These are phyloP conservation scores for Shargacucullia verbasci DNA, from an alignment of 2,888 invertebrate species.

Conservation along the genomic window DNA sequence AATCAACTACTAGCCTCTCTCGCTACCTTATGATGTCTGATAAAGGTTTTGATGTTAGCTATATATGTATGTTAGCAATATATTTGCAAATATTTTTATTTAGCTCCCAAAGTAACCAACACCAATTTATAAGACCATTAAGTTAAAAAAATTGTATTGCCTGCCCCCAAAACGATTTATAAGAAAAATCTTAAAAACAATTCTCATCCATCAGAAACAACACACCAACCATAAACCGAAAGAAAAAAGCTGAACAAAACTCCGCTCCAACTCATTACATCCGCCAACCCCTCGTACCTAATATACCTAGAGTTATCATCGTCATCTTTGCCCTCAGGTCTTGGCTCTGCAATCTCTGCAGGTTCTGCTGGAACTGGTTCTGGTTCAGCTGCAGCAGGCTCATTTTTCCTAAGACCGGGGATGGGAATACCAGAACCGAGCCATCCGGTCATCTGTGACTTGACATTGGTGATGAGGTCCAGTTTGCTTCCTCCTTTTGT, in stretches of 20 bases:
- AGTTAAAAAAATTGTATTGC: too few relatives aligned
- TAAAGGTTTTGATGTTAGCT: slow-evolving; percentile 22
- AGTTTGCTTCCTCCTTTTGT: slow-evolving; percentile 92
- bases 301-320: slow-evolving; percentile 96
- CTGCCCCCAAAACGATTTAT: too few relatives aligned
- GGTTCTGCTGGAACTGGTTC: slow-evolving; percentile 81
- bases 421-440: slow-evolving; percentile 93
- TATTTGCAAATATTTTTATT: too few relatives aligned
- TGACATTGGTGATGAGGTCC: slow-evolving; percentile 96
- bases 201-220: slow-evolving; percentile 30
- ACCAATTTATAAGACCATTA: too few relatives aligned
- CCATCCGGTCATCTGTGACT: slow-evolving; percentile 96
- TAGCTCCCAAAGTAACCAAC: too few relatives aligned
- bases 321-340: slow-evolving; percentile 91
- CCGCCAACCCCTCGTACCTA: slow-evolving; percentile 91
- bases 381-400: slow-evolving; percentile 85
- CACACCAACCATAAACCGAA: slow-evolving; percentile 60
- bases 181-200: neutral
- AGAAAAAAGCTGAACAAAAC: slow-evolving; percentile 57
- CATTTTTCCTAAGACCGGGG: slow-evolving; percentile 93
- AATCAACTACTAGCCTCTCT: neutral
- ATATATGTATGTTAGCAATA: too few relatives aligned
- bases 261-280: slow-evolving; percentile 82
- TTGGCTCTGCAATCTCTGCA: slow-evolving; percentile 78
- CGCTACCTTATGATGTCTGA: slow-evolving; percentile 32